phyloP scores from a whole-genome alignment of 2,797 vertebrate species.

The Galagoides demidoff region DNA sequence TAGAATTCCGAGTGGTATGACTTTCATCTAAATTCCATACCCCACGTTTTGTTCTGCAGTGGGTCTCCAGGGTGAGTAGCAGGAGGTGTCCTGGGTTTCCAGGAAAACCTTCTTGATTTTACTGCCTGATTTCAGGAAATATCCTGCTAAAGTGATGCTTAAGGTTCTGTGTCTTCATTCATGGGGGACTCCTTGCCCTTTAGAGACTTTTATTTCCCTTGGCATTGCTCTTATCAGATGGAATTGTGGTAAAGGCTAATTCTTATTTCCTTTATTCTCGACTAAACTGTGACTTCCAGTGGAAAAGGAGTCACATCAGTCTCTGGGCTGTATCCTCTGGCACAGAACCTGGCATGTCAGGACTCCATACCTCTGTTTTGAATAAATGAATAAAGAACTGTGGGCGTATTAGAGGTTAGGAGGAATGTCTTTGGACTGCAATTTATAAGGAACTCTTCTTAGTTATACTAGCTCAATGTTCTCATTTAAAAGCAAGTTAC shows the following conservation, averaged over 20 bases:
- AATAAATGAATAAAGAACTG: neutral
- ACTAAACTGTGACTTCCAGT: neutral
- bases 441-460: constrained; percentile 18
- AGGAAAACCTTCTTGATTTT: neutral
- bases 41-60: neutral
- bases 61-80: neutral
- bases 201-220: neutral
- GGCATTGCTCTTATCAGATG: neutral
- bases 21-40: neutral
- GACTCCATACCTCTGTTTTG: neutral
- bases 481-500: constrained; percentile 17
- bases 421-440: neutral
- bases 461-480: neutral
- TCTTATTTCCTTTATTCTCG: neutral
- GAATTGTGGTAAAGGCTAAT: neutral
- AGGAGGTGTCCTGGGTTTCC: neutral
- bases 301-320: neutral
- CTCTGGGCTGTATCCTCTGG: neutral
- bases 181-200: neutral
- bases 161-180: neutral
- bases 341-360: neutral
- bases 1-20: neutral
- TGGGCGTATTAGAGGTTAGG: neutral
- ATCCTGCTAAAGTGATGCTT: neutral
- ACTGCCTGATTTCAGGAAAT: neutral